Evolutionary conservation across 2,113 vertebrate species (phyloP), one percentile per base, ranked within the genome.

Genomic region (Dicentrarchus labrax): DNA sequence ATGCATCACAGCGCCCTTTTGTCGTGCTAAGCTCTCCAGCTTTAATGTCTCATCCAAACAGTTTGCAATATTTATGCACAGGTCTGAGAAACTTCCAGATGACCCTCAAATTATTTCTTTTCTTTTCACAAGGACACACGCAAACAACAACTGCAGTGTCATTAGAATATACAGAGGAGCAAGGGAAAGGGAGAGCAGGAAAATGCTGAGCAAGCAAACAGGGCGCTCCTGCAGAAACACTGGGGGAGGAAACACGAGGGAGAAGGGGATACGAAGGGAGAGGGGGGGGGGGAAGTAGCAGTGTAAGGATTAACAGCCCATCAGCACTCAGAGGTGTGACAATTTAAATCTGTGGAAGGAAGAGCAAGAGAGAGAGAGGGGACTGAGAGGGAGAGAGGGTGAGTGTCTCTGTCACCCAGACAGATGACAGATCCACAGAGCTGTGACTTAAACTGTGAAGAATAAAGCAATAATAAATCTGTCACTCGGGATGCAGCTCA

Each of bases 361-460:
- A 72, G 43, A n/a, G 53, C 64, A 24, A 67, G 78, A 22, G 22
- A 8, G 48, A 30, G 36, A 61, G 75, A 59, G 67, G 69, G 38
- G 60, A 24, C 17, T 24, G 38, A 39, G 43, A 22, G 30, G 16
- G 22, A 9, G 56, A 30, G 39, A 57, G 53, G 13, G 39, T 2
- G 75, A 59, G 75, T 1, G 1, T 51, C 41, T 76, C 68, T 65
- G 78, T 76, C 79, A 78, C 9, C n/a, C 78, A 19, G 70, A 79
- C 72, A 80, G 77, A 89, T 78, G 82, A 83, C 12, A 67, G 47
- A 69, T 67, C 59, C 56, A 13, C 48, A 24, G 77, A 88, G 84
- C 78, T 91, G 86, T 85, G 85, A 91, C 66, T 89, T 78, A 87
- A 92, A 88, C 87, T 91, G 90, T 80, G 83, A 91, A 68, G 68